These are phyloP conservation scores for Delphinus delphis DNA, from an alignment of 2,113 vertebrate species.

Conservation along the genomic window DNA sequence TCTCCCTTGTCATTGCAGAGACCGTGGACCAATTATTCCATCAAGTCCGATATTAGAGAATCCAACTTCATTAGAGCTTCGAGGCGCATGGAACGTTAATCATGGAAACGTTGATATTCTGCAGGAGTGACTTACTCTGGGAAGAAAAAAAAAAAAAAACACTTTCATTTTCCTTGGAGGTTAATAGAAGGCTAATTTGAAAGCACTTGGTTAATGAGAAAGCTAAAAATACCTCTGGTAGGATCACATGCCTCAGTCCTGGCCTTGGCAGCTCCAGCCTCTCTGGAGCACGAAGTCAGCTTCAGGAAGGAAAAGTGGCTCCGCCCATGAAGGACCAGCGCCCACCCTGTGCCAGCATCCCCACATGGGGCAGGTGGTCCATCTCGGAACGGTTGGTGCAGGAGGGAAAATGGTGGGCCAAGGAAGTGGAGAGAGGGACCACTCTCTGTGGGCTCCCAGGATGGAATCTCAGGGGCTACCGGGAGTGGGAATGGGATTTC, in stretches of 20 bases:
- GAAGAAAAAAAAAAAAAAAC: conserved; percentile 64
- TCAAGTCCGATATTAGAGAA: conserved; percentile 40
- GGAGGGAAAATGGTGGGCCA: not conserved
- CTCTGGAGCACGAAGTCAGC: not conserved
- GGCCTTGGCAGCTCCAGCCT: not conserved
- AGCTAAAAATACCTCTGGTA: conserved; percentile 86
- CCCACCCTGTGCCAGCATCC: rapidly evolving
- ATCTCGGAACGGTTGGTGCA: rapidly evolving
- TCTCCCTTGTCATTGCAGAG: not conserved
- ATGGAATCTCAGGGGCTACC: no score
- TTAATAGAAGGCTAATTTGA: conserved; percentile 90
- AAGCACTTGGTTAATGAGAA: conserved; percentile 88
- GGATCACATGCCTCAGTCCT: not conserved
- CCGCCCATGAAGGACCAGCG: rapidly evolving
- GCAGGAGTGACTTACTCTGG: conserved; percentile 80
- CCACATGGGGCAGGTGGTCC: not conserved
- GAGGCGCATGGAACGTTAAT: conserved; percentile 77
- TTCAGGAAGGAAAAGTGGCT: not conserved
- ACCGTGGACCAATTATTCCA: not conserved
- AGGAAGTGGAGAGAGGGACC: not conserved
- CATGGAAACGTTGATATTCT: conserved; percentile 82
- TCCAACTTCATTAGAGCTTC: conserved; percentile 77
- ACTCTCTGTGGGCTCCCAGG: rapidly evolving
- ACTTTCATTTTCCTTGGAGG: conserved; percentile 86
- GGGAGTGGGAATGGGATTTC: not conserved